Conservation (phyloP, 2,888 invertebrate species). For the Pachliopta kotzebuea region DNA sequence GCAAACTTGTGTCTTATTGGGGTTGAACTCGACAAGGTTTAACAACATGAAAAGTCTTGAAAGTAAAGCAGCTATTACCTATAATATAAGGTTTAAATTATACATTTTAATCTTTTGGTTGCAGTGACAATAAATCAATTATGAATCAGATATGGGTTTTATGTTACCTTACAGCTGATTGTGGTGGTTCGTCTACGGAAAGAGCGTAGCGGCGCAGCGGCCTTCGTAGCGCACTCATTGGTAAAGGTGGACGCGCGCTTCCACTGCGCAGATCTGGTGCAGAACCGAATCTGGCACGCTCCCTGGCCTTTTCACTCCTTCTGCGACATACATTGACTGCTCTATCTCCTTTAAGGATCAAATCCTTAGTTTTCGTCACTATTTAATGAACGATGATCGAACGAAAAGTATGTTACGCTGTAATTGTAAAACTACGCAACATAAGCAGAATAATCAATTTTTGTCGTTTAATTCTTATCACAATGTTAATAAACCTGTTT, state of each 20-base stretch:
- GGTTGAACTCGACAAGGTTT: too few relatives aligned
- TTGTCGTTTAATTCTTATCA: background rate
- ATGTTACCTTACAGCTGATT: slow-evolving; percentile 67
- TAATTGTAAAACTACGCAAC: slow-evolving; percentile 6
- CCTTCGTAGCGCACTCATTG: slow-evolving; percentile 65
- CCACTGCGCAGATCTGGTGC: slow-evolving; percentile 80
- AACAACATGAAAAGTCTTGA: too few relatives aligned
- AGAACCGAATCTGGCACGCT: slow-evolving; percentile 77
- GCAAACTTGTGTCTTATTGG: too few relatives aligned
- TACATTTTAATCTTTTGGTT: background rate
- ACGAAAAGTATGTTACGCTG: slow-evolving; percentile 1
- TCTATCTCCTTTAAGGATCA: slow-evolving; percentile 35
- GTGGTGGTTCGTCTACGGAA: slow-evolving; percentile 88
- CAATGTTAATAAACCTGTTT: background rate
- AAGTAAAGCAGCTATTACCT: too few relatives aligned
- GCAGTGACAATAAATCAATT: background rate
- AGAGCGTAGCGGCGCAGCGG: slow-evolving; percentile 88
- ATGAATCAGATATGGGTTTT: too few relatives aligned
- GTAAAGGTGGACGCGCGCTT: slow-evolving; percentile 55
- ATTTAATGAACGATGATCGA: slow-evolving; percentile 25
- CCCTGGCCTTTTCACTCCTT: slow-evolving; percentile 49
- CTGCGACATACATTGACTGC: slow-evolving; percentile 59
- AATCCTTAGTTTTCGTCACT: slow-evolving; percentile 5
- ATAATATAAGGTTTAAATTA: too few relatives aligned
- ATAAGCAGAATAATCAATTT: background rate